phyloP scores from a whole-genome alignment of 2,113 vertebrate species.

The Verasper variegatus region DNA sequence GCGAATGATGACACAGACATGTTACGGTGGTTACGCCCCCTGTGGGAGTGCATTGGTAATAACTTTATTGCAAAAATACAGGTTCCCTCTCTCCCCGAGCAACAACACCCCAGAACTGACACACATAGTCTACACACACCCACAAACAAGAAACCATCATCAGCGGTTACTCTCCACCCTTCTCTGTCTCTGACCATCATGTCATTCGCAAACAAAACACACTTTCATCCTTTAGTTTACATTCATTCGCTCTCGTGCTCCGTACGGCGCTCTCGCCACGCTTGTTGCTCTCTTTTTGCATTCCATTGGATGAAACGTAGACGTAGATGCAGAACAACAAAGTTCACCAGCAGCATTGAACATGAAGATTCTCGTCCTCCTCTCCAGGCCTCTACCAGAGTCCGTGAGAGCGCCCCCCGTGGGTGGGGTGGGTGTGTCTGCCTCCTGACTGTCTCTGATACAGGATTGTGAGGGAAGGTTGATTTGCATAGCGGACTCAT shows the following conservation, averaged over 20 bases:
- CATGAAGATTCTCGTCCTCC: constrained; percentile 38
- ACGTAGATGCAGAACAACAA: constrained; percentile 68
- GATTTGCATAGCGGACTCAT: constrained; percentile 87
- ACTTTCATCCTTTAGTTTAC: constrained; percentile 57
- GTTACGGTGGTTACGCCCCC: constrained; percentile 80
- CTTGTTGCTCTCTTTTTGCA: constrained; percentile 60
- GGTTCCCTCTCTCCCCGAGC: constrained; percentile 84
- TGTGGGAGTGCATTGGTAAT: constrained; percentile 85
- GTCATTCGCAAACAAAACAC: constrained; percentile 53
- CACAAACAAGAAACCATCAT: constrained; percentile 64
- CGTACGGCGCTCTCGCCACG: constrained; percentile 4
- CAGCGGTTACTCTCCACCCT: constrained; percentile 22
- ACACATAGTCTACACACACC: constrained; percentile 69
- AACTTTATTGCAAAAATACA: constrained; percentile 92
- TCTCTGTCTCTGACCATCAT: constrained; percentile 12
- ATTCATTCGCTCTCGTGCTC: constrained; percentile 64
- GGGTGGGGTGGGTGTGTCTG: constrained; percentile 69
- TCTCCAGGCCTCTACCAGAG: constrained; percentile 53
- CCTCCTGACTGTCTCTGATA: constrained; percentile 78
- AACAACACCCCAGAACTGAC: constrained; percentile 77
- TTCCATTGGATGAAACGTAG: constrained; percentile 63
- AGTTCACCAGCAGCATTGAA: constrained; percentile 76
- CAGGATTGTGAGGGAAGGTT: constrained; percentile 79
- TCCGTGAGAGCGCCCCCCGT: constrained; percentile 43
- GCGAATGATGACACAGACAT: constrained; percentile 41